Conservation (phyloP, 2,797 vertebrate species). For the Buceros bicornis region DNA sequence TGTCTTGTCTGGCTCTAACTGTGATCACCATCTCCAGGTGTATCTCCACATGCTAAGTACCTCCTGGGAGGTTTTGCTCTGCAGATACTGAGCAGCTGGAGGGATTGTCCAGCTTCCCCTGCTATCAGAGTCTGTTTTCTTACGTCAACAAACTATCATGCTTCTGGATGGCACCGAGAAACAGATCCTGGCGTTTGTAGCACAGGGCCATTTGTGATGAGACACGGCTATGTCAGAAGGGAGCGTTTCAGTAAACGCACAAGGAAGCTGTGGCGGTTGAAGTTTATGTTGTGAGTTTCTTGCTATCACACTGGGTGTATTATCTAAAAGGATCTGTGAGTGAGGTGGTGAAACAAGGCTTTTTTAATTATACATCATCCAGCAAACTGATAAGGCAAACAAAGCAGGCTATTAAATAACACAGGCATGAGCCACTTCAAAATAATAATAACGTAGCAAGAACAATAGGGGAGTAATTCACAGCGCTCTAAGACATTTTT, state of each 20-base stretch:
- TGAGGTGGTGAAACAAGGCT: conserved; percentile 46
- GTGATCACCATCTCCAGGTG: not conserved
- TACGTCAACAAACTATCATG: not conserved
- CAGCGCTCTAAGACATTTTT: conserved; percentile 3
- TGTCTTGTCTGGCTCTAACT: not conserved
- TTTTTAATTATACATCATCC: conserved; percentile 53
- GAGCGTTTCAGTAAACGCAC: not conserved
- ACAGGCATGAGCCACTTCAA: conserved; percentile 39
- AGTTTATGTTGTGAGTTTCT: not conserved
- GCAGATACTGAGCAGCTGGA: not conserved
- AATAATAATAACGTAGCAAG: conserved; percentile 47
- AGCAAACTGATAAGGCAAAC: conserved; percentile 46
- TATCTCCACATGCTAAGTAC: not conserved
- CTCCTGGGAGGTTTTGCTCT: not conserved
- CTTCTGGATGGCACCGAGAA: not conserved
- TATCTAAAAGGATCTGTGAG: conserved; percentile 32
- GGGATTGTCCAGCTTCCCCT: not conserved
- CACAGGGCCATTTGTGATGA: not conserved
- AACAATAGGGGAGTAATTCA: conserved; percentile 51
- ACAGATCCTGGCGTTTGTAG: not conserved
- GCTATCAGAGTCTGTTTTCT: not conserved
- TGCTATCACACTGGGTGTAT: not conserved
- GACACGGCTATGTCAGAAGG: not conserved
- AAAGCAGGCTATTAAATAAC: conserved; percentile 14
- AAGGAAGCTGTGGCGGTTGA: not conserved